Conservation (phyloP, 1,140 invertebrate species). For the Drosophila tropicalis region DNA sequence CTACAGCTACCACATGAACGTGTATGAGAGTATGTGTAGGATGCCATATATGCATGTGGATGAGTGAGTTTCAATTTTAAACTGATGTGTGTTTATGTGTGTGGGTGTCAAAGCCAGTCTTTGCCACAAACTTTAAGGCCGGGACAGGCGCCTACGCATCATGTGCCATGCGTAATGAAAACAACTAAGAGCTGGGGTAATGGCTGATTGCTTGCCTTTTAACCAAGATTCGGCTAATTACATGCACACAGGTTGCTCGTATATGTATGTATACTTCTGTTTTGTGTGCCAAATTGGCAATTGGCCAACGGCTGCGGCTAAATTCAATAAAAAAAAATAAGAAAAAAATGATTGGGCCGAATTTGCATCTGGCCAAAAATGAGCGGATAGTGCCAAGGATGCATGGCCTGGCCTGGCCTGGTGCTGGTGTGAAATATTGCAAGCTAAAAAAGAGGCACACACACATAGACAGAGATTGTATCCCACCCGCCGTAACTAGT, state of each 20-base stretch:
- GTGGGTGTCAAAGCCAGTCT: slow-evolving; percentile 60
- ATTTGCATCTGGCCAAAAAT: slow-evolving; percentile 40
- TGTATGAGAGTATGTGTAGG: not conserved
- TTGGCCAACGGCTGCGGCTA: slow-evolving; percentile 53
- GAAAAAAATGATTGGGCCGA: slow-evolving; percentile 45
- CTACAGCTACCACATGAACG: not conserved
- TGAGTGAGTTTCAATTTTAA: slow-evolving; percentile 23
- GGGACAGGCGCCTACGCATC: slow-evolving; percentile 33
- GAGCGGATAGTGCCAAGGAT: slow-evolving; percentile 32
- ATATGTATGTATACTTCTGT: slow-evolving; percentile 29
- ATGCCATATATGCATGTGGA: not conserved
- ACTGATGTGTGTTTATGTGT: slow-evolving; percentile 56
- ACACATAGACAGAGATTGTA: not conserved
- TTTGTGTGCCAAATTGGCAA: slow-evolving; percentile 59
- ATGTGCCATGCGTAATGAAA: slow-evolving; percentile 59
- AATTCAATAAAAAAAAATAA: slow-evolving; percentile 24
- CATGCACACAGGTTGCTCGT: slow-evolving; percentile 37
- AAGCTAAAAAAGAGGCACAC: not conserved
- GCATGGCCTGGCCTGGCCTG: not conserved
- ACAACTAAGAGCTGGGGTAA: slow-evolving; percentile 49
- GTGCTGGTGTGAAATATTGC: slow-evolving; percentile 20
- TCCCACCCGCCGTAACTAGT: slow-evolving; percentile 14
- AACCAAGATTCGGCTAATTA: slow-evolving; percentile 64
- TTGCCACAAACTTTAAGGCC: slow-evolving; percentile 24
- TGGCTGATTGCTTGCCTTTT: slow-evolving; percentile 48